These are phyloP conservation scores for Apantesis nais DNA, from an alignment of 2,888 invertebrate species.

Conservation along the genomic window DNA sequence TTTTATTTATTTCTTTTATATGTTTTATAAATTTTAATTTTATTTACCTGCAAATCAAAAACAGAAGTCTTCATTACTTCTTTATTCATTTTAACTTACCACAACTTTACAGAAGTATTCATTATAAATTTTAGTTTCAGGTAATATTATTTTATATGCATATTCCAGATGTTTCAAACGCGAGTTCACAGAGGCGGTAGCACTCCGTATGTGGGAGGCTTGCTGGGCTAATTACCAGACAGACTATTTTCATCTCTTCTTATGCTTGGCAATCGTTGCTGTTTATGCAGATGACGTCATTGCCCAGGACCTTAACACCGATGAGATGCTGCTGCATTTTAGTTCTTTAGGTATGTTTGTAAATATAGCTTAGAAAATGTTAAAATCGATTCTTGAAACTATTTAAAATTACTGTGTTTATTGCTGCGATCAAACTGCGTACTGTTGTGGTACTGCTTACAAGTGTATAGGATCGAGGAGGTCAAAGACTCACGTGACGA, in stretches of 20 bases:
- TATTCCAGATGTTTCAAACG: slow-evolving; percentile 93
- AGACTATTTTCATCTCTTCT: slow-evolving; percentile 97
- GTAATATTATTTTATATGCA: background rate
- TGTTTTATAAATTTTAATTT: too few species aligned
- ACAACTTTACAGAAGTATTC: too few species aligned
- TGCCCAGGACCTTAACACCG: slow-evolving; percentile 95
- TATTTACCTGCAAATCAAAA: background rate
- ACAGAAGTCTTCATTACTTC: too few species aligned
- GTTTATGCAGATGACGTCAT: slow-evolving; percentile 97
- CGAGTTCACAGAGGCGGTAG: slow-evolving; percentile 95
- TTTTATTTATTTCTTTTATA: too few species aligned
- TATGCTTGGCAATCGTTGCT: slow-evolving; percentile 96
- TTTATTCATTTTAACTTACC: too few species aligned
- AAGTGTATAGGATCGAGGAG: too few species aligned
- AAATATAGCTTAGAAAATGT: background rate
- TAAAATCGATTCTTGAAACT: background rate
- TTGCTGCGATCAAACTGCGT: too few species aligned
- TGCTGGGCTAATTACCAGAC: slow-evolving; percentile 99
- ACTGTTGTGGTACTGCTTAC: too few species aligned
- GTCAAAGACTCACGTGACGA: too few species aligned
- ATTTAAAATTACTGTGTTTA: background rate
- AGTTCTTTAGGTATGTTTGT: slow-evolving; percentile 90
- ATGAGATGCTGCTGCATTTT: slow-evolving; percentile 97
- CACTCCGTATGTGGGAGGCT: slow-evolving; percentile 97
- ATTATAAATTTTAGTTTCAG: background rate